Base-by-base conservation (phyloP, 2,888 invertebrate genomes). In the Zele albiditarsus region DNA sequence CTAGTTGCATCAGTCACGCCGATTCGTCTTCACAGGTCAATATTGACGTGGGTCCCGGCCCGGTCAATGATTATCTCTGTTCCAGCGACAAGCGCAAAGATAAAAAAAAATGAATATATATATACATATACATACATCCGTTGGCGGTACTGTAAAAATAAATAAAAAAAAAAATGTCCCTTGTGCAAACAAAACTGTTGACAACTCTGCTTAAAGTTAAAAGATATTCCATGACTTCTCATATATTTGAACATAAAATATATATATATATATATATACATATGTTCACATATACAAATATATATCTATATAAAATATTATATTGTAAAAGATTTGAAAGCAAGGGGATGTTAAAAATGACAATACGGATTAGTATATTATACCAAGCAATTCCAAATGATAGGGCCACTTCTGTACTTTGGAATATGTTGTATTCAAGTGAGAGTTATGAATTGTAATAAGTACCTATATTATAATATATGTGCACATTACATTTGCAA, bases 11-110 rank as follows among this genome's bases (percentile, higher is more conserved):
- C 77, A 71, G 77, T 75, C 73, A 62, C 72, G 38, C 49, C 76
- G 71, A 76, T 71, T 74, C 73, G 76, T 78, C 75, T 79, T 78
- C 66, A 31, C 71, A 72, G 77, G 79, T 81, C 80, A 81, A 81
- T 83, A 80, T 83, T 84, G 84, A 85, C 83, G 78, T 78, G 23
- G 63, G 70, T 74, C 63, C 53, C 62, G 31, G 31, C 77, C 79
- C 79, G 78, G 76, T 78, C 82, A 79, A 76, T 79, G 80, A 83
- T 82, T 83, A 70, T 70, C 70, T 73, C 31, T 49, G 27, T 42
- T 10, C 27, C 58, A 57, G 49, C 28, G 46, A 33, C 66, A 62
- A 65, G 31, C 38, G 38, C 58, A 28, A 68, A 68, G 53, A 53
- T 53, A 53, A 53, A 53, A 25, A 25, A n/a, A 42, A 25, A 63